Percentiles rank a stretch among this genome's conserved stretches.
Evolutionary conservation across 2,888 invertebrate species (phyloP).

Genomic region (Acheta domesticus): DNA sequence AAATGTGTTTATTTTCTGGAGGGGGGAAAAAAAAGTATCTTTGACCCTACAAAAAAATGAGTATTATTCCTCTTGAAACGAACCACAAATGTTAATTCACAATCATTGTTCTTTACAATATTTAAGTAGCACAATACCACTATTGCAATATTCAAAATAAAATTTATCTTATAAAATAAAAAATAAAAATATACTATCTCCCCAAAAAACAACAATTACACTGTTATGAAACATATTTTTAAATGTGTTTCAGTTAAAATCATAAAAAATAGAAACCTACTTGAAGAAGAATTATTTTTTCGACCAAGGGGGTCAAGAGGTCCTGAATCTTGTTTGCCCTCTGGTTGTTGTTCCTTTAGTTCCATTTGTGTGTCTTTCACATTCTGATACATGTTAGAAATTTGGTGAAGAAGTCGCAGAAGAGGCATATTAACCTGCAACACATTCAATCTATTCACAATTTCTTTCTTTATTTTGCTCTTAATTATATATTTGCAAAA

Average conservation of each 20-base stretch:
- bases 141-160: neutral
- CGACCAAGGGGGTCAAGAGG: slow-evolving; percentile 47
- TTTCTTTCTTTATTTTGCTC: neutral
- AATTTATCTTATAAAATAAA: too few relatives aligned
- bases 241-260: too few relatives aligned
- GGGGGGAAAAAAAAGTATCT: too few relatives aligned
- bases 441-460: neutral
- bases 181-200: too few relatives aligned
- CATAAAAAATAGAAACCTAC: slow-evolving; percentile 44
- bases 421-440: slow-evolving; percentile 87
- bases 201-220: too few relatives aligned
- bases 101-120: neutral
- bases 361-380: slow-evolving; percentile 92
- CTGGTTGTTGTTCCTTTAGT: slow-evolving; percentile 68
- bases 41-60: too few relatives aligned
- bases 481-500: too few relatives aligned
- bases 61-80: too few relatives aligned
- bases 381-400: slow-evolving; percentile 96
- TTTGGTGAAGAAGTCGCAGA: slow-evolving; percentile 86
- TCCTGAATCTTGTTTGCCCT: slow-evolving; percentile 45
- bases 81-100: too few relatives aligned
- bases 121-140: neutral
- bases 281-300: slow-evolving; percentile 61
- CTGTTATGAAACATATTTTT: too few relatives aligned
- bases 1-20: too few relatives aligned